phyloP scores from a whole-genome alignment of 1,140 invertebrate species.

The Meloidogyne exigua region DNA sequence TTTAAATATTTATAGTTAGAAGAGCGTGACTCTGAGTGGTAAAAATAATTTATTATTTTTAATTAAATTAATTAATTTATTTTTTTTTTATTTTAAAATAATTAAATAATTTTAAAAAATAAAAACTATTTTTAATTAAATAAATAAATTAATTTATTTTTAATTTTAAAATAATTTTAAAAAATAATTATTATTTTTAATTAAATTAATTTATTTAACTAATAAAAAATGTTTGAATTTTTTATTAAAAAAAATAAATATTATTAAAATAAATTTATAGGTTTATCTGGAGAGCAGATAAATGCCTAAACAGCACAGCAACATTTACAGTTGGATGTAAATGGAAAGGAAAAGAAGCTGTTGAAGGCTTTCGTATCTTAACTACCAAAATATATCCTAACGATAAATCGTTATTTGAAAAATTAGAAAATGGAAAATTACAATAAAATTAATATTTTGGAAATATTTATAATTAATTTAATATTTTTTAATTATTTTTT shows the following conservation, averaged over 20 bases:
- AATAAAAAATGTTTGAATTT: too few relatives aligned
- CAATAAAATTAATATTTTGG: neutral
- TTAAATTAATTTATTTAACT: too few relatives aligned
- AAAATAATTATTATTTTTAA: too few relatives aligned
- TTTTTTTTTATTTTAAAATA: too few relatives aligned
- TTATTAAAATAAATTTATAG: too few relatives aligned
- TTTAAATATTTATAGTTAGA: constrained; percentile 43
- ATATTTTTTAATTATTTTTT: neutral
- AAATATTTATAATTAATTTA: neutral
- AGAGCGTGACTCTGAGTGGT: constrained; percentile 44
- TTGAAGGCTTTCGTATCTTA: neutral
- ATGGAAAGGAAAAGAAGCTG: constrained; percentile 50
- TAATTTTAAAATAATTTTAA: too few relatives aligned
- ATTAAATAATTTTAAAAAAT: too few relatives aligned
- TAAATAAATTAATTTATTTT: too few relatives aligned
- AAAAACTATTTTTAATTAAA: too few relatives aligned
- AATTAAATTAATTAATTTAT: too few relatives aligned
- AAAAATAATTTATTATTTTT: neutral
- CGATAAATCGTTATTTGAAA: neutral
- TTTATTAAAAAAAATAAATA: too few relatives aligned
- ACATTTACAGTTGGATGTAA: constrained; percentile 61
- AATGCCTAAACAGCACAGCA: constrained; percentile 59
- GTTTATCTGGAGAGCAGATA: constrained; percentile 58
- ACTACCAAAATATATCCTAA: neutral
- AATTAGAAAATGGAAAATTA: neutral